A percentile compares a stretch with the other conserved stretches of the same genome.
These are phyloP conservation scores for Achatina immaculata DNA, from an alignment of 1,140 invertebrate species.

Conservation along the genomic window DNA sequence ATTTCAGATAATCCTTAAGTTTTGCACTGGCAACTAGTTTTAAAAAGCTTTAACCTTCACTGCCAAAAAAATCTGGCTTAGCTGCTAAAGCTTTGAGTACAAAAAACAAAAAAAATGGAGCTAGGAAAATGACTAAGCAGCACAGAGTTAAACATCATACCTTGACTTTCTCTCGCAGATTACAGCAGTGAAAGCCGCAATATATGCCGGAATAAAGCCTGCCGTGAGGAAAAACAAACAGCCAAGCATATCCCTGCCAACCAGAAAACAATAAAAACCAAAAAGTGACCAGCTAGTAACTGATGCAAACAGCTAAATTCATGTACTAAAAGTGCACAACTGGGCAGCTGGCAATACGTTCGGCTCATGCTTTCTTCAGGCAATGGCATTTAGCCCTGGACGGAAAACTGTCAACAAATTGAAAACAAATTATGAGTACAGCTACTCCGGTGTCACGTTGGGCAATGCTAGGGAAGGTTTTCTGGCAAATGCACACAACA, in stretches of 20 bases:
- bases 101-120: too few relatives aligned
- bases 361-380: not conserved
- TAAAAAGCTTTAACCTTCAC: too few relatives aligned
- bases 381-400: not conserved
- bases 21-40: too few relatives aligned
- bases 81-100: too few relatives aligned
- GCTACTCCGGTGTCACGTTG: too few relatives aligned
- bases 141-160: constrained; percentile 48
- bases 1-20: too few relatives aligned
- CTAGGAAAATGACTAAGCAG: too few relatives aligned
- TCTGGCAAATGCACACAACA: too few relatives aligned
- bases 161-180: constrained; percentile 78
- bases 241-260: constrained; percentile 77
- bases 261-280: constrained; percentile 47
- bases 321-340: not conserved
- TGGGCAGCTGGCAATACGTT: not conserved
- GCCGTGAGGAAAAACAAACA: constrained; percentile 76
- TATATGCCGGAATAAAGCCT: constrained; percentile 80
- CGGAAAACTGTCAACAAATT: not conserved
- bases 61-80: too few relatives aligned
- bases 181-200: constrained; percentile 81
- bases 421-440: not conserved
- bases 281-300: constrained; percentile 16
- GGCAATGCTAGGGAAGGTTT: too few relatives aligned
- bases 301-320: not conserved